Percentiles rank a stretch among this genome's conserved stretches.
phyloP scores from a whole-genome alignment of 2,797 vertebrate genomes.

The Simalia tracyae region DNA sequence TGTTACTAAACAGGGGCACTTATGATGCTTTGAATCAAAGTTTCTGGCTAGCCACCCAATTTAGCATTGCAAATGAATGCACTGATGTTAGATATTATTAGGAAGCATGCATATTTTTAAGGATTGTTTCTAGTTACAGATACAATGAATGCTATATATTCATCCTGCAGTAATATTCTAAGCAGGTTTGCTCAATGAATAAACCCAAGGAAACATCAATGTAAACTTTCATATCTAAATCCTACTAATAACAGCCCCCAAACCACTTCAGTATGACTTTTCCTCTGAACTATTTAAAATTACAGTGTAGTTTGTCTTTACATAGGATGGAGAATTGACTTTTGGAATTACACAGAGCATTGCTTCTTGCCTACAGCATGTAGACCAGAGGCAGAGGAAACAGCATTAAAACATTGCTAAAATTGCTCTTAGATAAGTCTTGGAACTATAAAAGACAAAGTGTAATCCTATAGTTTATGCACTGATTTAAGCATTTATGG shows the following conservation, averaged over 20 bases:
- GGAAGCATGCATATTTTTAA: constrained; percentile 69
- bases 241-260: constrained; percentile 54
- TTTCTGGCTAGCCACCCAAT: constrained; percentile 62
- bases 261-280: constrained; percentile 2
- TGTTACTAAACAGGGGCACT: neutral
- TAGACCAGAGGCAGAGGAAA: neutral
- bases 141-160: constrained; percentile 60
- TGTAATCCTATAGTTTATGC: neutral
- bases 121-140: constrained; percentile 60
- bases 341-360: neutral
- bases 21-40: constrained; percentile 48
- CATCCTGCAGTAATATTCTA: constrained; percentile 58
- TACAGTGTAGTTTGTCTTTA: neutral
- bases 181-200: constrained; percentile 64
- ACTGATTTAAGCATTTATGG: neutral
- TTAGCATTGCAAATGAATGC: constrained; percentile 68
- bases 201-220: constrained; percentile 55
- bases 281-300: constrained; percentile 20
- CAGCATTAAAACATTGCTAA: constrained; percentile 3
- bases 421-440: neutral
- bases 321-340: neutral
- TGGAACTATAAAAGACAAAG: neutral
- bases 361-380: constrained; percentile 1
- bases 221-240: constrained; percentile 65
- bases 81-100: constrained; percentile 78